Evolutionary conservation across 2,797 vertebrate genomes (phyloP), one percentile per base, ranked within the genome.

Genomic region (Tachyglossus aculeatus): DNA sequence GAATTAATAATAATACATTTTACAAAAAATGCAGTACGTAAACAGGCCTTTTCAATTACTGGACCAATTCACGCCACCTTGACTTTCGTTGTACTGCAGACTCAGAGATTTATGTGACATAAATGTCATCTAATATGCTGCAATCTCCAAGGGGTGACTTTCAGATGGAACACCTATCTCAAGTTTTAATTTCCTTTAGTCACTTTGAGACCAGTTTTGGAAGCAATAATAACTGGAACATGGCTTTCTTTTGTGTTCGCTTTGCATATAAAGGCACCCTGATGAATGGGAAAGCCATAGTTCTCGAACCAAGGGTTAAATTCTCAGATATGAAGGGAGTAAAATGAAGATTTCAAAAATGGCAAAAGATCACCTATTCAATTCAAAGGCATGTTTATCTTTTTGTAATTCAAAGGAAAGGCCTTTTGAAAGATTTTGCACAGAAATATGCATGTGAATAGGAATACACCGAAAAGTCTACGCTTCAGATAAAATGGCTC

Each of bases 331-430:
- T 5, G 45, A 80, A 74, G 25, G 54, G 34, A 14, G 21, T 7
- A 4, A 67, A 52, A 77, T 51, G 53, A 84, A 54, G 85, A 78
- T 86, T 86, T 87, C 50, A 47, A 7, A 85, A 84, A 82, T 86
- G 82, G 79, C 60, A 87, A 70, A 67, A 76, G 71, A 84, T 84
- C 43, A 82, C 63, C 82, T 85, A 67, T 82, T 80, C 74, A 53
- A 90, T 90, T 91, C 80, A 86, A 89, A 90, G 84, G 67, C 63
- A 32, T 57, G 81, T 89, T 90, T 91, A 77, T 88, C 87, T 83
- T 81, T 45, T 82, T 64, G 18, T 65, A 59, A 85, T 88, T 88
- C 81, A 79, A 91, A 86, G 85, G 78, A 80, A 81, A 76, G 29
- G 83, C 70, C 76, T 78, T 91, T 53, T 57, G 74, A 88, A 81